phyloP scores from a whole-genome alignment of 2,888 invertebrate species.

The Periphyllus acericola region DNA sequence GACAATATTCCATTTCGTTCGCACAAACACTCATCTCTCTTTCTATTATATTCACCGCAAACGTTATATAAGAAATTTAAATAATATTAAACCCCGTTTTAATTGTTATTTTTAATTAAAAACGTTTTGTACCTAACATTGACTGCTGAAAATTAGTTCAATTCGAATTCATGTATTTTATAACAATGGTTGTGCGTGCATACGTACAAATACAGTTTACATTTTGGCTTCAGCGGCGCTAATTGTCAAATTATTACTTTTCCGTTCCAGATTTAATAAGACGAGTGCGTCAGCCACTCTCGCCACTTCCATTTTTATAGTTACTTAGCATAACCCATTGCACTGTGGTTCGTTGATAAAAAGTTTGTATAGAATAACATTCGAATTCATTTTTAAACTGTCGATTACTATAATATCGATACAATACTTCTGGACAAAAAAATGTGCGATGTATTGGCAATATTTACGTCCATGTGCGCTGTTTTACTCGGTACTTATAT shows the following conservation, averaged over 20 bases:
- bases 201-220: neutral
- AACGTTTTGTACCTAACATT: conserved; percentile 1
- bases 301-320: neutral
- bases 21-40: conserved; percentile 32
- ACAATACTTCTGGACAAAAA: no score
- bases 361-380: no score
- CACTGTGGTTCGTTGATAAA: no score
- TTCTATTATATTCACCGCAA: conserved; percentile 22
- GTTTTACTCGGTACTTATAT: no score
- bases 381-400: no score
- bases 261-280: neutral
- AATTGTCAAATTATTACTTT: neutral
- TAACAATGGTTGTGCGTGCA: neutral
- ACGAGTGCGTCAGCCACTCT: no score
- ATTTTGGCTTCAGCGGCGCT: neutral
- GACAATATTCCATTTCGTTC: conserved; percentile 32
- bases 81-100: conserved; percentile 33
- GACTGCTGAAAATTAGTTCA: neutral
- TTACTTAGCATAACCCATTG: no score
- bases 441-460: no score
- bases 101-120: conserved; percentile 55
- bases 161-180: neutral
- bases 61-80: conserved; percentile 33
- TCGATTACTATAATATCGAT: no score
- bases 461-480: no score